These are phyloP conservation scores for Erynnis tages DNA, from an alignment of 2,888 invertebrate genomes.

Conservation along the genomic window DNA sequence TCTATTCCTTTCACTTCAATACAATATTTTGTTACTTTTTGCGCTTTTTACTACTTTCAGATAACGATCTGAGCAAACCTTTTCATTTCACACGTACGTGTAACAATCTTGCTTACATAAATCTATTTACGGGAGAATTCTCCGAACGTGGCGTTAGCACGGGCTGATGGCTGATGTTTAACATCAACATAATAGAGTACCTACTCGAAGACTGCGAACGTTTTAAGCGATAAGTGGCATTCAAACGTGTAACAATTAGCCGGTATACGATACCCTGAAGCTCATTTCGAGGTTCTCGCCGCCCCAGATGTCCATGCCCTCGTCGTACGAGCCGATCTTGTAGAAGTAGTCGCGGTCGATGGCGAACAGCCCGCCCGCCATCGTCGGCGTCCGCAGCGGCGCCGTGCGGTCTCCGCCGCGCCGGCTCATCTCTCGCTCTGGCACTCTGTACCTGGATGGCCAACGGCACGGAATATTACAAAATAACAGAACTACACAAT, in stretches of 20 bases:
- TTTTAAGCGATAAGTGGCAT: slow-evolving; percentile 17
- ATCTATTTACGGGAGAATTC: no score
- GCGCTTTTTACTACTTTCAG: no score
- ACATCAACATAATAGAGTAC: no score
- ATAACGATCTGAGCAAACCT: no score
- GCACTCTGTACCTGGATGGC: slow-evolving; percentile 93
- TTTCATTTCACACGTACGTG: no score
- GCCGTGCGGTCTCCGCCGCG: slow-evolving; percentile 95
- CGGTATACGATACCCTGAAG: slow-evolving; percentile 87
- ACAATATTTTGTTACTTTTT: no score
- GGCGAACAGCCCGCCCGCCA: slow-evolving; percentile 98
- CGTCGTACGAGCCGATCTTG: slow-evolving; percentile 98
- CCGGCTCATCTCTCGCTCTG: slow-evolving; percentile 97
- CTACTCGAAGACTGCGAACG: no score
- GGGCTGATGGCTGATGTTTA: no score
- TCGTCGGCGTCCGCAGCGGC: slow-evolving; percentile 97
- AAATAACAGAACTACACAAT: no score
- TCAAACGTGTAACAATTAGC: not conserved
- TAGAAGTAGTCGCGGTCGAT: slow-evolving; percentile 98
- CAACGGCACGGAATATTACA: not conserved
- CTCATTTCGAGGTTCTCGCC: slow-evolving; percentile 98
- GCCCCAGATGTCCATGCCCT: slow-evolving; percentile 99
- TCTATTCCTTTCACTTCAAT: no score
- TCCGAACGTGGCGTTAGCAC: no score
- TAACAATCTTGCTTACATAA: no score